phyloP scores from a whole-genome alignment of 2,113 vertebrate species.

The Oenanthe melanoleuca region DNA sequence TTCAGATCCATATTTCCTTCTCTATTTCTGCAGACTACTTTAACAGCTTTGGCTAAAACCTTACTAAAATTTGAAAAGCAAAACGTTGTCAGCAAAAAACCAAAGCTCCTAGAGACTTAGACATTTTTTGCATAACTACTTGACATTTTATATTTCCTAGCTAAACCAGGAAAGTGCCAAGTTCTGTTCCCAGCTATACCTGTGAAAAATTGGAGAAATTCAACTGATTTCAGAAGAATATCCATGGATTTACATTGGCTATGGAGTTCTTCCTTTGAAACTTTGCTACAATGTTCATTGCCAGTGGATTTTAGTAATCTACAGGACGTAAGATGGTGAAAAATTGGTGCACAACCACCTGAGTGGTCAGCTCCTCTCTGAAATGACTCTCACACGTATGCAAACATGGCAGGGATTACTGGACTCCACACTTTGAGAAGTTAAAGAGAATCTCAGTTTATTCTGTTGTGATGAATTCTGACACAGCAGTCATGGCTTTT shows the following conservation, averaged over 20 bases:
- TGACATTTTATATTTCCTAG: conserved; percentile 2
- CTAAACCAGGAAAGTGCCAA: not conserved
- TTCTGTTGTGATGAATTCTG: not conserved
- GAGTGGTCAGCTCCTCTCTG: not conserved
- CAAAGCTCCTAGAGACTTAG: not conserved
- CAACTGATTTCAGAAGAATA: not conserved
- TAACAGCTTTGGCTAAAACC: not conserved
- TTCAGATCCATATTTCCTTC: not conserved
- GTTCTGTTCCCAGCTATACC: not conserved
- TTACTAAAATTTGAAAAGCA: not conserved
- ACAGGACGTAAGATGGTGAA: not conserved
- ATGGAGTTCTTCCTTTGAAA: not conserved
- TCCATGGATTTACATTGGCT: not conserved
- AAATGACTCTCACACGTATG: not conserved
- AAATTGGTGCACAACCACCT: not conserved
- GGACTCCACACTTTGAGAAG: not conserved
- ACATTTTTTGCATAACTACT: not conserved
- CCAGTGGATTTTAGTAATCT: not conserved
- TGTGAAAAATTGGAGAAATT: not conserved
- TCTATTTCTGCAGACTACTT: not conserved
- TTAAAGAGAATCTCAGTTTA: not conserved
- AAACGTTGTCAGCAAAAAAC: not conserved
- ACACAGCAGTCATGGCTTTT: not conserved
- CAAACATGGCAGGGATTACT: not conserved
- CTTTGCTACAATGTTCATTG: not conserved